These are phyloP conservation scores for Acanthurus lineatus DNA, from an alignment of 2,797 vertebrate species.

Conservation along the genomic window DNA sequence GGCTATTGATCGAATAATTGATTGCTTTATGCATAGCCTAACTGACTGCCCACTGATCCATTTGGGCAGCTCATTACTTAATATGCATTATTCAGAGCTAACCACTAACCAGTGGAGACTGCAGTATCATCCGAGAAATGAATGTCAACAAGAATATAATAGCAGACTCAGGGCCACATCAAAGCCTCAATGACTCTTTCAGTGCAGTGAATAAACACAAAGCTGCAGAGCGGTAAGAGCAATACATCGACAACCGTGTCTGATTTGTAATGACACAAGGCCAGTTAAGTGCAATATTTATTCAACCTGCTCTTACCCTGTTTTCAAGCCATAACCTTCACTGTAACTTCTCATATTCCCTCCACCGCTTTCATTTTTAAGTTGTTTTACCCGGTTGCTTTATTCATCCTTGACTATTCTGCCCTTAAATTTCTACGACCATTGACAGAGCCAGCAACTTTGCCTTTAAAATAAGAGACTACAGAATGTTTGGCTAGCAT, in stretches of 20 bases:
- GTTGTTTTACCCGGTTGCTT: slow-evolving; percentile 28
- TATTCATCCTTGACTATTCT: slow-evolving; percentile 36
- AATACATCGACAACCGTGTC: slow-evolving; percentile 43
- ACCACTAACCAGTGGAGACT: slow-evolving; percentile 69
- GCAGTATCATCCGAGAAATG: slow-evolving; percentile 61
- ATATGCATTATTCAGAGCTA: slow-evolving; percentile 86
- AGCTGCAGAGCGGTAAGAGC: slow-evolving; percentile 26
- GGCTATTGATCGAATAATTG: slow-evolving; percentile 88
- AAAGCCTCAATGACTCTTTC: slow-evolving; percentile 52
- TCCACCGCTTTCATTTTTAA: slow-evolving; percentile 8
- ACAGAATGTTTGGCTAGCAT: slow-evolving; percentile 57
- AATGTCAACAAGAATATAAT: slow-evolving; percentile 72
- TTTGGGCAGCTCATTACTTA: slow-evolving; percentile 86
- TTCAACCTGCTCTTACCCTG: slow-evolving; percentile 28
- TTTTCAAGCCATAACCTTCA: slow-evolving; percentile 43
- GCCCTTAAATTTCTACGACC: slow-evolving; percentile 40
- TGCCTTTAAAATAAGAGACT: slow-evolving; percentile 57
- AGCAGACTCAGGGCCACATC: slow-evolving; percentile 52
- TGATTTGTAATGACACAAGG: slow-evolving; percentile 49
- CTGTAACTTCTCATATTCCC: slow-evolving; percentile 33
- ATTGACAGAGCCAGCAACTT: slow-evolving; percentile 44
- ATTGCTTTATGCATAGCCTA: slow-evolving; percentile 87
- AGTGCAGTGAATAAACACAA: slow-evolving; percentile 45
- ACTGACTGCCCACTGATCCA: slow-evolving; percentile 83
- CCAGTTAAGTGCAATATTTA: slow-evolving; percentile 35